These are phyloP conservation scores for Oreochromis aureus DNA, from an alignment of 2,113 vertebrate species.

Conservation along the genomic window DNA sequence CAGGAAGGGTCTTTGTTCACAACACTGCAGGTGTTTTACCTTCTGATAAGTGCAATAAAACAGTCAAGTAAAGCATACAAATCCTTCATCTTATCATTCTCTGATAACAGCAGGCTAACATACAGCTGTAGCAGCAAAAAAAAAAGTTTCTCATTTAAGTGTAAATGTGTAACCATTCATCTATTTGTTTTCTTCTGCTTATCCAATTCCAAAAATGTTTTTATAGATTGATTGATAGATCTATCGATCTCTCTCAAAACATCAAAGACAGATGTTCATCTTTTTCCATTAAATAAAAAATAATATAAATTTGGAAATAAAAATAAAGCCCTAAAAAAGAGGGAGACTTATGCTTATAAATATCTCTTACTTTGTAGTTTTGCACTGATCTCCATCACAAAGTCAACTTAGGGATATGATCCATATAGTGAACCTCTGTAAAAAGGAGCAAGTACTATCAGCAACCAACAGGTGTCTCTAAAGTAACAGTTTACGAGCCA, in stretches of 20 bases:
- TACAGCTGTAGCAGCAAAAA: neutral
- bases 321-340: neutral
- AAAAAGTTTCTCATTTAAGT: neutral
- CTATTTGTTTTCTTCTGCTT: neutral
- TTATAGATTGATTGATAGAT: neutral
- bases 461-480: constrained; percentile 36
- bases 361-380: neutral
- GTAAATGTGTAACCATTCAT: neutral
- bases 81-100: neutral
- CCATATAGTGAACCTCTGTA: neutral
- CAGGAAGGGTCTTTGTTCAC: neutral
- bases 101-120: neutral
- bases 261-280: neutral
- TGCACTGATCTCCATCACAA: neutral
- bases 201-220: neutral
- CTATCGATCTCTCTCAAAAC: neutral
- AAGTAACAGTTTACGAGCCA: neutral
- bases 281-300: neutral
- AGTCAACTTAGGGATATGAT: neutral
- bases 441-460: neutral
- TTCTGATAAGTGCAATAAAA: neutral
- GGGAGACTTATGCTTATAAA: neutral
- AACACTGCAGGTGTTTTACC: neutral
- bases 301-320: neutral
- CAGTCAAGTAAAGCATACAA: neutral